Evolutionary conservation across 2,888 invertebrate genomes (phyloP), one percentile per base, ranked within the genome.

Genomic region (Drosophila infuscata): DNA sequence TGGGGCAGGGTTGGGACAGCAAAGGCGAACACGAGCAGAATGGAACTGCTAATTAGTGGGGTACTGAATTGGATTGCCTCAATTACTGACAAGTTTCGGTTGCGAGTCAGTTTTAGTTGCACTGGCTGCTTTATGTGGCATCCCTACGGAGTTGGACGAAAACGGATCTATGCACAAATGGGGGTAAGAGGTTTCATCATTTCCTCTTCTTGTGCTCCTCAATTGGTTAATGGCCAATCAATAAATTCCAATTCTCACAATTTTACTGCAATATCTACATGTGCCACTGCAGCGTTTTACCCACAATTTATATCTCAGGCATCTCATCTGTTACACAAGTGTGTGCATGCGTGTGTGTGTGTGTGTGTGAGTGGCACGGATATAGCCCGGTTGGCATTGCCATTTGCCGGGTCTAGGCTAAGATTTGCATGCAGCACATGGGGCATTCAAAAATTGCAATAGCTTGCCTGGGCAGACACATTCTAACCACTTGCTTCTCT

Each of bases 141-240:
- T 49, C 32, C 57, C 20, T 25, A n/a, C 32, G 3, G 48, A 20
- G 17, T 3, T 25, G 8, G 12, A 8, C 3, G 43, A 12, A 12
- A 4, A 25, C 1, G 20, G 25, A 17, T 6, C 29, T 20, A 33
- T 15, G 57, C 41, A 43, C 32, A 32, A 15, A 15, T 11, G 20
- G 12, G 41, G n/a, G 3, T 30, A 29, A 17, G 15, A 15, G n/a
- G 41, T 35, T 41, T 36, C 41, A 46, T 43, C 60, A 59, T 69
- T 69, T 74, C 67, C 70, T 63, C 81, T 76, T 67, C 75, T 59
- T 72, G 53, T 57, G 64, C 67, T 71, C 62, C 65, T 58, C 83
- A 83, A 85, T 91, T 84, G 89, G 91, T 90, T 91, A 88, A 91
- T 92, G 84, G 91, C 82, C 91, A 92, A 92, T 91, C 92, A 92